Conservation (phyloP, 2,888 invertebrate species). For the Mechanitis messenoides region DNA sequence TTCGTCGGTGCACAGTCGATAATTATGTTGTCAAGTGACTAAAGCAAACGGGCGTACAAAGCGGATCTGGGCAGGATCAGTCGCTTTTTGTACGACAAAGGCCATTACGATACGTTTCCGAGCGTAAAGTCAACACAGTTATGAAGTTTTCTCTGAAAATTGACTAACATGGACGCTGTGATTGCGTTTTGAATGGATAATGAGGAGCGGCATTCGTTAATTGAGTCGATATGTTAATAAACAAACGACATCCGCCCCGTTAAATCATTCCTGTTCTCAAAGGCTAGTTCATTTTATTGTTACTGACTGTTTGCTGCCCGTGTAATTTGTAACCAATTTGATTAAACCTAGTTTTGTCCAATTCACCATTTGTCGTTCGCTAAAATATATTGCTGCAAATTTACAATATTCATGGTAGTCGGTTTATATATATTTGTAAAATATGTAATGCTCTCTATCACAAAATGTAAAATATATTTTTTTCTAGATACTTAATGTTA, state of each 20-base stretch:
- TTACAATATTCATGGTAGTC: conserved; percentile 10
- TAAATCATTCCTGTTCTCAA: conserved; percentile 62
- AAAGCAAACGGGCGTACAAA: conserved; percentile 67
- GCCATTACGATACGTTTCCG: conserved; percentile 70
- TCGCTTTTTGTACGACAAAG: conserved; percentile 72
- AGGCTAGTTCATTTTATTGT: conserved; percentile 55
- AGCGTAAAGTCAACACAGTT: conserved; percentile 67
- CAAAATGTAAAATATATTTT: too few species aligned
- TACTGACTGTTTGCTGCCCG: conserved; percentile 52
- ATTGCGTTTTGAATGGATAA: conserved; percentile 71
- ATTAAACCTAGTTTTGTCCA: conserved; percentile 32
- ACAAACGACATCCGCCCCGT: conserved; percentile 41
- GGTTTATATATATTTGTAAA: too few species aligned
- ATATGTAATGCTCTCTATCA: too few species aligned
- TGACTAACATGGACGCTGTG: conserved; percentile 63
- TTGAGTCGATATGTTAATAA: conserved; percentile 71
- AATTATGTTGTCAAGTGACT: conserved; percentile 70
- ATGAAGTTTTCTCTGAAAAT: conserved; percentile 69
- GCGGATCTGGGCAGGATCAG: conserved; percentile 67
- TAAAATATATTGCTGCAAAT: conserved; percentile 24
- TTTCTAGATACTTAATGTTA: background rate
- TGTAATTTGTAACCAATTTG: conserved; percentile 38
- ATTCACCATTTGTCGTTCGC: conserved; percentile 28
- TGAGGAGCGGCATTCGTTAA: conserved; percentile 65
- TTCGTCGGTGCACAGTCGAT: conserved; percentile 53